These are phyloP conservation scores for Ptychochromis oligacanthus DNA, from an alignment of 2,113 vertebrate species.

Conservation along the genomic window DNA sequence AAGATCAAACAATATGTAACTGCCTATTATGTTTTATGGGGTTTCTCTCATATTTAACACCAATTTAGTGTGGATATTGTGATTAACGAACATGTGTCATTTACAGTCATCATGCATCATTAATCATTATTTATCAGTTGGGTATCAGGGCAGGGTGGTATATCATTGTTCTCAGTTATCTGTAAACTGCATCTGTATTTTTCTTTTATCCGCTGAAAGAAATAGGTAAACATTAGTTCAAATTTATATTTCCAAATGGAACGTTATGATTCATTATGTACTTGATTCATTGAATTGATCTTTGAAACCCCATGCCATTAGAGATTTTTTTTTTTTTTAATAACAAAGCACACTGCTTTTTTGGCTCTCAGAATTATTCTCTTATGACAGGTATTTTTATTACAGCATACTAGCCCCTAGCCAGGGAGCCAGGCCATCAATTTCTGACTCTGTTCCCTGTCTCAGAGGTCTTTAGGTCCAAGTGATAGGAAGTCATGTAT, in stretches of 20 bases:
- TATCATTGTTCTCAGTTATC: not conserved
- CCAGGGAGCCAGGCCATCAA: not conserved
- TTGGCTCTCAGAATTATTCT: not conserved
- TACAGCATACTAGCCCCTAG: not conserved
- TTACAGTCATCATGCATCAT: not conserved
- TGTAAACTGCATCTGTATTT: not conserved
- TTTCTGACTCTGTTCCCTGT: not conserved
- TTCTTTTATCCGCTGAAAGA: not conserved
- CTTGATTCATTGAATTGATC: not conserved
- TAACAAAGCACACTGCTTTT: not conserved
- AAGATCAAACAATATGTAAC: not conserved
- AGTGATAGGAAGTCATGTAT: not conserved
- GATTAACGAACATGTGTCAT: not conserved
- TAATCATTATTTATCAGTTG: not conserved
- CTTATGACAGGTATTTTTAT: slow-evolving; percentile 10
- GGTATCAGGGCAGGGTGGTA: not conserved
- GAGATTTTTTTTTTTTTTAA: not conserved
- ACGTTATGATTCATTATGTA: not conserved
- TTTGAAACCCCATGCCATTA: not conserved
- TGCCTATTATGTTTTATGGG: not conserved
- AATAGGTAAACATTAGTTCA: not conserved
- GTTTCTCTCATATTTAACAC: not conserved
- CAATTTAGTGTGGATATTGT: not conserved
- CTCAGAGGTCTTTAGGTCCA: not conserved
- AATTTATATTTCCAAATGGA: not conserved